Conservation (phyloP, 92 coral and sea anemone genomes). For the Phenganax stokvisi region DNA sequence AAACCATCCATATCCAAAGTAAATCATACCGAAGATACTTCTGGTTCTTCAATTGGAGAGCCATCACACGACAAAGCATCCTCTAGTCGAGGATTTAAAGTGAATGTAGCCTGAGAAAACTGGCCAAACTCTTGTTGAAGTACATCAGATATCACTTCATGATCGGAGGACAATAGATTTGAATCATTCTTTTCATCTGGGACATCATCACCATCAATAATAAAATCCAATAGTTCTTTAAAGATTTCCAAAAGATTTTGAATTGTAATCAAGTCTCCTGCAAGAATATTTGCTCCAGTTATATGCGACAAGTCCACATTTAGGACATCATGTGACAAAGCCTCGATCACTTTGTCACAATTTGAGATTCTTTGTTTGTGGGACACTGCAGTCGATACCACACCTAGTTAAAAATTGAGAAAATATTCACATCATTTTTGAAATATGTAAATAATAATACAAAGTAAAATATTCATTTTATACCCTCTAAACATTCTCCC, state of each 20-base stretch:
- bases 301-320: conserved; percentile 88
- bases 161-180: conserved; percentile 74
- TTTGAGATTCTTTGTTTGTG: conserved; percentile 53
- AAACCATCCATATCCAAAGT: neutral
- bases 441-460: neutral
- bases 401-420: conserved; percentile 44
- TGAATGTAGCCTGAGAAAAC: conserved; percentile 39
- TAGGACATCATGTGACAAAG: conserved; percentile 67
- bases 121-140: conserved; percentile 82
- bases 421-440: neutral
- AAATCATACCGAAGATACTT: conserved; percentile 6
- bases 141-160: conserved; percentile 78
- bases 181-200: conserved; percentile 84
- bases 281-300: conserved; percentile 65
- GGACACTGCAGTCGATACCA: conserved; percentile 62
- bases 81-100: neutral
- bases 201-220: conserved; percentile 75
- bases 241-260: conserved; percentile 88
- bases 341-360: conserved; percentile 71
- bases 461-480: neutral
- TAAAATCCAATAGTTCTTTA: conserved; percentile 84
- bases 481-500: conserved; percentile 82
- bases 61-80: neutral
- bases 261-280: conserved; percentile 57
- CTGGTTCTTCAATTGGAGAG: conserved; percentile 10